Evolutionary conservation across 2,113 vertebrate species (phyloP).

Genomic region (Rhinoptilus africanus): DNA sequence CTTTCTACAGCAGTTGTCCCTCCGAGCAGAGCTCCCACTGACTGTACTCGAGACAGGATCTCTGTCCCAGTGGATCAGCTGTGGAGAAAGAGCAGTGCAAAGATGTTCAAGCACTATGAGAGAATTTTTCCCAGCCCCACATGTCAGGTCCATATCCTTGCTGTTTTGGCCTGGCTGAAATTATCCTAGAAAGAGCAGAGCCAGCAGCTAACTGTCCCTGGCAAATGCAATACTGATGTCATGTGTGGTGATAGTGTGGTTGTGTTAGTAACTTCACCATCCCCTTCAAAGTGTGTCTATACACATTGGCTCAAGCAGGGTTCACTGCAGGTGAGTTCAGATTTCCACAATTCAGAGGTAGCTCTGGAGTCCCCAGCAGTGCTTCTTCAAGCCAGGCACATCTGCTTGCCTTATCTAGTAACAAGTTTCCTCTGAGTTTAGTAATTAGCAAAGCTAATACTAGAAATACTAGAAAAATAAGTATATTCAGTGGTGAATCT

Average conservation of each 20-base stretch:
- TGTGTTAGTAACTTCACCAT: background rate
- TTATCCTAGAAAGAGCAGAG: background rate
- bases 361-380: background rate
- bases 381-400: background rate
- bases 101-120: background rate
- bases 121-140: background rate
- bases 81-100: background rate
- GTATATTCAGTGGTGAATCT: background rate
- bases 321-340: background rate
- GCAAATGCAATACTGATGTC: background rate
- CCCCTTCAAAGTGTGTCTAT: background rate
- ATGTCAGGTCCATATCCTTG: background rate
- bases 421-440: background rate
- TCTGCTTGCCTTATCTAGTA: background rate
- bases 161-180: background rate
- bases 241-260: background rate
- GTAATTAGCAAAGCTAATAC: background rate
- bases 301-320: background rate
- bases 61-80: background rate
- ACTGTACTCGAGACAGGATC: background rate
- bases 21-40: background rate
- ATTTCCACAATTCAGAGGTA: background rate
- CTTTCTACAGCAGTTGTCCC: background rate
- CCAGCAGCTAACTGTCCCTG: background rate
- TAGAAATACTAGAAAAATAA: background rate